Evolutionary conservation across 2,888 invertebrate species (phyloP), one percentile per base, ranked within the genome.

Genomic region (Branchipolynoe longqiensis): DNA sequence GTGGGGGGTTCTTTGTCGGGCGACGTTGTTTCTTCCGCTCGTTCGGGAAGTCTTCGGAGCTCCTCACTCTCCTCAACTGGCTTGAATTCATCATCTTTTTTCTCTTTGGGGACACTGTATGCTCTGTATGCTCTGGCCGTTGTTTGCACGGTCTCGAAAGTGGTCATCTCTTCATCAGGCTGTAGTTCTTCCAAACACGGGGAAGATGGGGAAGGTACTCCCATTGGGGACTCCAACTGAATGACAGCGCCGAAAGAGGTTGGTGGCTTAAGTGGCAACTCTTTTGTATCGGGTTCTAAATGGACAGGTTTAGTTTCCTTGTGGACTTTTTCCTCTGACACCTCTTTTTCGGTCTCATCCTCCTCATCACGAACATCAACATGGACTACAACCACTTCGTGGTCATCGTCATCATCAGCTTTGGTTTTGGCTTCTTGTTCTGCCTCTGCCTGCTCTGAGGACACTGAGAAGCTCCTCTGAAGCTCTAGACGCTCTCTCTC

Each of bases 1-100:
- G 48, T 33, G 48, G 78, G 78, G 78, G 78, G n/a, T 78, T 48
- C 48, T 78, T 78, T 78, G n/a, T n/a, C n/a, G 78, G 78, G 78
- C 78, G 78, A 78, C 78, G 54, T 78, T n/a, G n/a, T n/a, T 48
- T 18, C 54, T 78, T 78, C 78, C 78, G 41, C 78, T 78, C 78
- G 25, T 78, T 78, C 18, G 78, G 78, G 78, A 78, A 78, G 41
- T 31, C 14, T 48, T 78, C 12, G 78, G 78, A 78, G 78, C 78
- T 78, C 78, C 78, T 78, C 28, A 48, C 78, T 78, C 78, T 78
- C 78, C 78, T 78, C 78, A 78, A 78, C 78, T 78, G 78, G 78
- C 78, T 78, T 78, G 78, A 78, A 78, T 78, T 78, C 78, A 78
- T 78, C 78, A 78, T 31, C 18, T 62, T 62, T 62, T 31, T 28